Evolutionary conservation across 2,113 vertebrate genomes (phyloP).

Genomic region (Proteles cristata): DNA sequence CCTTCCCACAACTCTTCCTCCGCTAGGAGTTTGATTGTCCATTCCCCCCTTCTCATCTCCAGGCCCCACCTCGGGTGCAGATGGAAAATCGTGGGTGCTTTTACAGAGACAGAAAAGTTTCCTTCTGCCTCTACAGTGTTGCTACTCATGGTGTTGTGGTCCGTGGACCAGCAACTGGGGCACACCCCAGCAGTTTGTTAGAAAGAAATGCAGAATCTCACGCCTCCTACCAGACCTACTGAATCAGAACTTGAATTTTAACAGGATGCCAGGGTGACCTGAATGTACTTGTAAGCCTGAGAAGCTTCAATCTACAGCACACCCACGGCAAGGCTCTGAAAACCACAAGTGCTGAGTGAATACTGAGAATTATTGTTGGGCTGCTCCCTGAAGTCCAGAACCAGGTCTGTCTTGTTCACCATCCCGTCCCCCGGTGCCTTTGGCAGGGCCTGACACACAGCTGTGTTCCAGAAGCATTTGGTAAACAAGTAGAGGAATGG

Average conservation of each 20-base stretch:
- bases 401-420: neutral
- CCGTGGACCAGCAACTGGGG: neutral
- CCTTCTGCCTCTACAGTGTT: neutral
- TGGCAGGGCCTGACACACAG: neutral
- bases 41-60: neutral
- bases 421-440: neutral
- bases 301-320: neutral
- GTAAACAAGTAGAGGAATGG: neutral
- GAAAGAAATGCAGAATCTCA: neutral
- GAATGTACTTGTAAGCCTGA: neutral
- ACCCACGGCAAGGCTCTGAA: neutral
- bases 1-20: neutral
- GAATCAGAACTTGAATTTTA: constrained; percentile 17
- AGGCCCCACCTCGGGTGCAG: neutral
- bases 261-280: neutral
- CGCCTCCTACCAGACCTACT: neutral
- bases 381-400: neutral
- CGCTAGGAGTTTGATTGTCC: neutral
- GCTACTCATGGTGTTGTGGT: neutral
- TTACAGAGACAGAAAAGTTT: neutral
- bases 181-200: neutral
- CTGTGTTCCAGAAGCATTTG: neutral
- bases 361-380: neutral
- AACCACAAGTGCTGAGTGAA: neutral
- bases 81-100: neutral